Percentiles rank a stretch among this genome's conserved stretches.
Conservation (phyloP, 1,140 invertebrate species). For the Plectrocnemia conspersa region DNA sequence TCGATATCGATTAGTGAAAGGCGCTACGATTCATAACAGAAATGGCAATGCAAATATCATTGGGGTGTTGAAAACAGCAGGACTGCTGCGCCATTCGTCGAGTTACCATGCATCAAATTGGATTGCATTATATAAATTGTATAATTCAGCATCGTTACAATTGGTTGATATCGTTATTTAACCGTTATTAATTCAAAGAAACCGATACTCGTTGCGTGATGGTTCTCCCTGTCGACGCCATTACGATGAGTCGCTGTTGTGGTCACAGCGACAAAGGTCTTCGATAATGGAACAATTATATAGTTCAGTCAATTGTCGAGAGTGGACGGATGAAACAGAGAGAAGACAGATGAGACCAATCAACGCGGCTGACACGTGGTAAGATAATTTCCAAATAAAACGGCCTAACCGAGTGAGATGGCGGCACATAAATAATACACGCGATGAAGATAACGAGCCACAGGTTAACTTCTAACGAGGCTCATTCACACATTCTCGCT, state of each 20-base stretch:
- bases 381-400: constrained; percentile 17
- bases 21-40: no score
- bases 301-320: background rate
- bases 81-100: no score
- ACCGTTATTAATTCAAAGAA: background rate
- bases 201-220: no score
- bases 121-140: no score
- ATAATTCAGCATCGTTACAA: no score
- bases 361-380: background rate
- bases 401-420: constrained; percentile 13
- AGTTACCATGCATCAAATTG: no score
- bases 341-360: constrained; percentile 17
- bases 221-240: background rate
- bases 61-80: no score
- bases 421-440: constrained; percentile 15
- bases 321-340: background rate
- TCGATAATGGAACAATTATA: constrained; percentile 15
- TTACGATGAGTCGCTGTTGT: background rate
- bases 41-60: no score
- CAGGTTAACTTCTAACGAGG: constrained; percentile 19
- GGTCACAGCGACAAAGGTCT: constrained; percentile 8
- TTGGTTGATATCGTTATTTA: no score
- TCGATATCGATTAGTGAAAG: no score
- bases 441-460: constrained; percentile 5
- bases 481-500: constrained; percentile 18